Conservation (phyloP, 2,113 vertebrate genomes). For the Charina bottae region DNA sequence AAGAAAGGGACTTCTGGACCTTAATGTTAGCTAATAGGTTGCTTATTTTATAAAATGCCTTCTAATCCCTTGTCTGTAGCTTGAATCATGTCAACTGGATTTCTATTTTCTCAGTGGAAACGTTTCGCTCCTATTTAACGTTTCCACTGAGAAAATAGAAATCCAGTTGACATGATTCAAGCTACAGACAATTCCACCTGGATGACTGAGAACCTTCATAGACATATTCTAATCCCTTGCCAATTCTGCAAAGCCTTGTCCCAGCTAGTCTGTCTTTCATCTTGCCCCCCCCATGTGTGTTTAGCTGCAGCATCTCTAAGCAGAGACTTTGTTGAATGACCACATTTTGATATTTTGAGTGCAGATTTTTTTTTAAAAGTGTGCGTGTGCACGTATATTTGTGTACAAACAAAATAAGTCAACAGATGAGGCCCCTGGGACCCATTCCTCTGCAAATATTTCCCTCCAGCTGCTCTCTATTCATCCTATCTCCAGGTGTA, state of each 20-base stretch:
- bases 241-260: background rate
- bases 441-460: conserved; percentile 69
- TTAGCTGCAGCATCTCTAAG: conserved; percentile 44
- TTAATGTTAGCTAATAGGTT: conserved; percentile 17
- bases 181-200: too few species aligned
- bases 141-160: too few species aligned
- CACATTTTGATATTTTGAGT: conserved; percentile 68
- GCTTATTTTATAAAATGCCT: background rate
- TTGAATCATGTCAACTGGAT: too few species aligned
- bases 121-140: too few species aligned
- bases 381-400: conserved; percentile 40
- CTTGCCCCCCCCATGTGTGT: conserved; percentile 30
- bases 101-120: too few species aligned
- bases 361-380: conserved; percentile 58
- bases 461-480: conserved; percentile 71
- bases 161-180: too few species aligned
- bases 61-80: conserved; percentile 24
- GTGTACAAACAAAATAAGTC: conserved; percentile 74
- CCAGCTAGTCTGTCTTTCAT: background rate
- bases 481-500: conserved; percentile 51
- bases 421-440: conserved; percentile 72
- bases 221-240: conserved; percentile 25
- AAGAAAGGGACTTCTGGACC: background rate
- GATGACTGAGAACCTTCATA: too few species aligned
- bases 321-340: conserved; percentile 62